A percentile compares a stretch with the other conserved stretches of the same genome.
These are phyloP conservation scores for Dinomys branickii DNA, from an alignment of 2,113 vertebrate genomes.

Conservation along the genomic window DNA sequence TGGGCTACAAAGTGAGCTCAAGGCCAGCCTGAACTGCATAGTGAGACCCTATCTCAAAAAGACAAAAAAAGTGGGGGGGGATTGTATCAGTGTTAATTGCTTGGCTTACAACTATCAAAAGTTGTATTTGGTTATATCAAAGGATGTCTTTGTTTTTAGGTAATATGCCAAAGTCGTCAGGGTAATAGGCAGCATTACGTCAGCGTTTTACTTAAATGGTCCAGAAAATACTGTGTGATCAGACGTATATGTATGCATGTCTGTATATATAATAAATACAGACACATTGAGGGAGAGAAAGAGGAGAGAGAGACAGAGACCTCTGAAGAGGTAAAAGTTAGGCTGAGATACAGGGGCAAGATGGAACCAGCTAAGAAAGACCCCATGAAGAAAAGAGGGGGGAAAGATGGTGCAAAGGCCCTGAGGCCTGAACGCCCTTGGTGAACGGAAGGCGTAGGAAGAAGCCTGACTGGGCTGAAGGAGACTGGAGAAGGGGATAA, in stretches of 20 bases:
- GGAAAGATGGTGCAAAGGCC: neutral
- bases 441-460: neutral
- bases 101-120: neutral
- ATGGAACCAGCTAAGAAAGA: neutral
- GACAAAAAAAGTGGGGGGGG: too few species aligned
- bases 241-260: neutral
- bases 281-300: neutral
- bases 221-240: neutral
- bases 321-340: neutral
- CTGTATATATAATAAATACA: neutral
- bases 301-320: neutral
- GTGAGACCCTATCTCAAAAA: too few species aligned
- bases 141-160: neutral
- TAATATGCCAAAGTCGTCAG: neutral
- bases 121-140: neutral
- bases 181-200: neutral
- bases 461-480: neutral
- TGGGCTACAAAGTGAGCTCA: too few species aligned
- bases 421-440: neutral
- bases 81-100: neutral
- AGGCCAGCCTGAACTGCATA: too few species aligned
- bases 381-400: neutral
- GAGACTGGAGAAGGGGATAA: neutral
- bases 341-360: neutral
- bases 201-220: neutral